Conservation (phyloP, 2,888 invertebrate species). For the Bellardia pandia region DNA sequence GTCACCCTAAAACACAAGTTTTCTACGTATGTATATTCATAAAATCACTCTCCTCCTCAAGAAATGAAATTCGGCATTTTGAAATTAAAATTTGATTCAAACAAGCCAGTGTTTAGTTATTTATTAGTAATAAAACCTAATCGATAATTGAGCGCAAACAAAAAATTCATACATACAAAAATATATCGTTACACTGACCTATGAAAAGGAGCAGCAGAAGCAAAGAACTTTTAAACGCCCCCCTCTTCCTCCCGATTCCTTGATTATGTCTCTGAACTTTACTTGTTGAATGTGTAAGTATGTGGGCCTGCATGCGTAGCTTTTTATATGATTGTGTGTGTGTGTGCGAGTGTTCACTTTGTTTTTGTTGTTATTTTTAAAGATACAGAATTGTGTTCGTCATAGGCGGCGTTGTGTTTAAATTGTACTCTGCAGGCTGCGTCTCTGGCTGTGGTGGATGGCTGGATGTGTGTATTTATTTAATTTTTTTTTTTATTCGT, state of each 20-base stretch:
- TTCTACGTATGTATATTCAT: too few relatives aligned
- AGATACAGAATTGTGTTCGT: conserved; percentile 62
- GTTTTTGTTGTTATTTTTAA: conserved; percentile 38
- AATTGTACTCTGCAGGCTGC: conserved; percentile 27
- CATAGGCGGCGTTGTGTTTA: conserved; percentile 60
- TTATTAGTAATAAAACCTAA: not conserved
- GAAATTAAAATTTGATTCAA: not conserved
- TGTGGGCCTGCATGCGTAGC: conserved; percentile 9
- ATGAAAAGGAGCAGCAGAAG: conserved; percentile 27
- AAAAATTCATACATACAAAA: conserved; percentile 16
- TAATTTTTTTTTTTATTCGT: conserved; percentile 29
- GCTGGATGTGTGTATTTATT: conserved; percentile 9
- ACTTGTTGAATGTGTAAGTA: conserved; percentile 30
- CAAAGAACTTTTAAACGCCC: not conserved
- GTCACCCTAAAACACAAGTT: too few relatives aligned
- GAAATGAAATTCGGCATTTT: too few relatives aligned
- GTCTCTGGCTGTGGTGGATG: conserved; percentile 39
- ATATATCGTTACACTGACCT: conserved; percentile 63
- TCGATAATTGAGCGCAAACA: not conserved
- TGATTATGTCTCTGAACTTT: conserved; percentile 41
- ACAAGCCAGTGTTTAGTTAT: not conserved
- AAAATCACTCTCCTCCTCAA: too few relatives aligned
- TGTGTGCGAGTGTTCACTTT: conserved; percentile 1
- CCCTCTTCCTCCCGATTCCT: conserved; percentile 17
- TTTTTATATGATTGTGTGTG: not conserved